Conservation (phyloP, 1,140 invertebrate species). For the Sitobion miscanthi region DNA sequence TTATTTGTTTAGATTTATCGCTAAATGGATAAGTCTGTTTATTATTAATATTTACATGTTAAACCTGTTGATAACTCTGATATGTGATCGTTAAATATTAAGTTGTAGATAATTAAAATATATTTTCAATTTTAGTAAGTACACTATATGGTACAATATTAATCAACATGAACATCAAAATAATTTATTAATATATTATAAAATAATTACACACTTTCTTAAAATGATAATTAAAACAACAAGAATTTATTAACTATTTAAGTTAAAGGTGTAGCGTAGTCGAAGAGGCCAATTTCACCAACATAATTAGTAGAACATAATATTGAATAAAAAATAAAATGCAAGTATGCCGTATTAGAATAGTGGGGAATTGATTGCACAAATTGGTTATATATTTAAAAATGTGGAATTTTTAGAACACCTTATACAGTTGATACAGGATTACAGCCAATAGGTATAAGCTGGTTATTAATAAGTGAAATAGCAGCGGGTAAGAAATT, state of each 20-base stretch:
- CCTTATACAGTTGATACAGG: no score
- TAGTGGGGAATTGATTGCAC: not conserved
- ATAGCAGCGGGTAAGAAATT: not conserved
- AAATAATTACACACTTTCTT: not conserved
- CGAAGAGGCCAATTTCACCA: not conserved
- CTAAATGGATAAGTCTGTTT: not conserved
- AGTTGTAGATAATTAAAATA: not conserved
- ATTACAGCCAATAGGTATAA: not conserved
- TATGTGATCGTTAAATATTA: not conserved
- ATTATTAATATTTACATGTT: not conserved
- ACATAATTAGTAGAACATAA: not conserved
- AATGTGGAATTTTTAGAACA: not conserved
- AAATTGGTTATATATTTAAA: not conserved
- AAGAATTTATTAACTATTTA: not conserved
- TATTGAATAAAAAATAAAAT: not conserved
- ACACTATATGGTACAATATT: not conserved
- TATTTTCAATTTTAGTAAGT: not conserved
- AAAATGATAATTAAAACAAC: not conserved
- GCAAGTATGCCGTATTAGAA: not conserved
- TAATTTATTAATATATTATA: not conserved
- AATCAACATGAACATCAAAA: not conserved
- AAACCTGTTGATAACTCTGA: not conserved
- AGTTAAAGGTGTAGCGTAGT: not conserved
- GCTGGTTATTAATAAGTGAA: not conserved
- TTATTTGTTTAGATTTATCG: not conserved